Conservation (phyloP, 2,888 invertebrate species). For the Euspilapteryx auroguttella region DNA sequence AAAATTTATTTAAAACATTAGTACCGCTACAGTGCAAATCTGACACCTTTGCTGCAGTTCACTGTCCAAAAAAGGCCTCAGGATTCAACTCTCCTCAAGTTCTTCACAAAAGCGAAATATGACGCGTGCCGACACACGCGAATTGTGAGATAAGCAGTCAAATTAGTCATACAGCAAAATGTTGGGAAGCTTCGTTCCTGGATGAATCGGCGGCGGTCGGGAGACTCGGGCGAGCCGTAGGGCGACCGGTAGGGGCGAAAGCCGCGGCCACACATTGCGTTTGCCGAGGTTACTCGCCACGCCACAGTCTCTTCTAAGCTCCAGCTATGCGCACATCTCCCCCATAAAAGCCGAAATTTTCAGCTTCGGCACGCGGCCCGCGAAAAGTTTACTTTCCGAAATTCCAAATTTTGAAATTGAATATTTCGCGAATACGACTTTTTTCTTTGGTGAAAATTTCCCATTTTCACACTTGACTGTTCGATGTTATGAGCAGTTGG, state of each 20-base stretch:
- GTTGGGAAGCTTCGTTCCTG: conserved; percentile 40
- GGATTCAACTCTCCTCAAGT: too few species aligned
- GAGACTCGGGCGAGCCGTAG: conserved; percentile 44
- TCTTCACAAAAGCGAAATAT: too few species aligned
- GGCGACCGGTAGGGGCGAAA: conserved; percentile 60
- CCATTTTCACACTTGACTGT: conserved; percentile 13
- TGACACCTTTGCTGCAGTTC: too few species aligned
- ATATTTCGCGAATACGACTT: conserved; percentile 24
- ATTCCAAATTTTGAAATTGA: conserved; percentile 10
- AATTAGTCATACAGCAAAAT: conserved; percentile 28
- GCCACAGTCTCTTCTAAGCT: conserved; percentile 60
- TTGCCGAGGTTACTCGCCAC: conserved; percentile 29
- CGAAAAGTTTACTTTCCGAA: conserved; percentile 27
- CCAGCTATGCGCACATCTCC: conserved; percentile 58
- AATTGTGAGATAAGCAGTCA: too few species aligned
- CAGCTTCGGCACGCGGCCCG: conserved; percentile 39
- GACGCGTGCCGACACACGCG: too few species aligned
- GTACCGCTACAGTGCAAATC: too few species aligned
- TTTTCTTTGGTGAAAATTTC: conserved; percentile 14
- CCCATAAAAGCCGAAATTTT: conserved; percentile 51
- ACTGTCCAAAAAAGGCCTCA: too few species aligned
- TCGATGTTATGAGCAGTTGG: conserved; percentile 32
- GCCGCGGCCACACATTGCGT: conserved; percentile 48
- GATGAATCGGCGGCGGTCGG: conserved; percentile 54
- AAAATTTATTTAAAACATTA: too few species aligned